Evolutionary conservation across 2,113 vertebrate species (phyloP).

Genomic region (Lampris incognitus): DNA sequence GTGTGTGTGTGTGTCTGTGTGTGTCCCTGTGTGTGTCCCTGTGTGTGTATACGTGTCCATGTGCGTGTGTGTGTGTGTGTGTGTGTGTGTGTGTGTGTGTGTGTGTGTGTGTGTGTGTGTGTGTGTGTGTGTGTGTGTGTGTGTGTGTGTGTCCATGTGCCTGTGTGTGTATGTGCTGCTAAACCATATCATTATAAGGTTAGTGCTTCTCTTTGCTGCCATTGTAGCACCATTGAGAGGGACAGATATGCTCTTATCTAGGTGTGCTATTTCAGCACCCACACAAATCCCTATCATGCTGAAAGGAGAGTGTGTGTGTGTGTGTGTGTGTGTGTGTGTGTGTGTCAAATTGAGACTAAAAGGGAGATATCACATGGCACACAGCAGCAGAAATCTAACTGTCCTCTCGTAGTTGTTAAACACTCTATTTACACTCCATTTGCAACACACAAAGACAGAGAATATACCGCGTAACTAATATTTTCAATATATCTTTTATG

Average conservation of each 20-base stretch:
- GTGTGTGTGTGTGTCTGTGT: constrained; percentile 33
- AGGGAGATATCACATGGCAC: constrained; percentile 10
- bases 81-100: constrained; percentile 13
- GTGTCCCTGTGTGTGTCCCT: background rate
- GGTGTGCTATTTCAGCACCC: constrained; percentile 71
- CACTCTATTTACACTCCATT: constrained; percentile 31
- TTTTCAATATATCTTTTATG: background rate
- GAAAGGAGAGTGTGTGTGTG: constrained; percentile 37
- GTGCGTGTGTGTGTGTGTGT: constrained; percentile 5
- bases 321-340: background rate
- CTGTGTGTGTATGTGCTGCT: background rate
- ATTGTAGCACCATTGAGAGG: constrained; percentile 67
- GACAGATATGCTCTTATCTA: constrained; percentile 77
- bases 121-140: constrained; percentile 4
- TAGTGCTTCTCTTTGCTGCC: constrained; percentile 72
- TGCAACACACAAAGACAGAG: constrained; percentile 53
- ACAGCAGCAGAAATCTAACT: constrained; percentile 41
- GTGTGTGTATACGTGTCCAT: too few species aligned
- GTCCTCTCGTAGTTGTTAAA: constrained; percentile 4
- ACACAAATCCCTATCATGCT: constrained; percentile 71
- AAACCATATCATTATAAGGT: constrained; percentile 74
- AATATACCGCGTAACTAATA: constrained; percentile 39
- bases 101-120: background rate
- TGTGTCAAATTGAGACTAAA: background rate
- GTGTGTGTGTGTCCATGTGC: constrained; percentile 22